Base-by-base conservation (phyloP, 2,797 vertebrate genomes). In the Epinephelus awoara region DNA sequence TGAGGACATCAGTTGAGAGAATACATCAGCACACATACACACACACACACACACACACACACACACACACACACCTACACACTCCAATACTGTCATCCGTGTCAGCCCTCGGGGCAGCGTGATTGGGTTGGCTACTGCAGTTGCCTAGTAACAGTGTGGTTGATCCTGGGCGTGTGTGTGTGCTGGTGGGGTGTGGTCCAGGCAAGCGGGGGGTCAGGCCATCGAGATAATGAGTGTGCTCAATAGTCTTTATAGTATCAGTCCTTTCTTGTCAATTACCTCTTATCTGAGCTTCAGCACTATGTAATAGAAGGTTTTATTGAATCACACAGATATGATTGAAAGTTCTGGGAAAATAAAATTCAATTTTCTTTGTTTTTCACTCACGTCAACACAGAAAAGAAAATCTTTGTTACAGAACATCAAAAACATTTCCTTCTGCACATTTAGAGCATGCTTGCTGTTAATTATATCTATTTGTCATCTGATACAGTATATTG, bases 61-160 rank as follows among this genome's bases (percentile, higher is more conserved):
- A 52, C n/a, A 42, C 34, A 67, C 47, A 25, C 29, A 63, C 61
- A 76, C 50, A 79, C 67, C 70, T 46, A 69, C 62, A 77, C 57
- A 44, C 62, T 58, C 38, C 11, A 65, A 9, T 55, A 75, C 47
- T 67, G 76, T 70, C 57, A 79, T 84, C 63, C 54, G 13, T 79
- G 55, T 84, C 73, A 78, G 70, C 62, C 74, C 84, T 80, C 62
- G 49, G 82, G 86, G 72, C 51, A 83, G 54, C 70, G 76, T 79
- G 82, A 86, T 57, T 69, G 69, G 81, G 56, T 73, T 68, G 75
- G 80, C 69, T 85, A 74, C 64, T 78, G 83, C 67, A 49, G 82
- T 91, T 92, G 82, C 88, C 79, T 89, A 82, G 86, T 85, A 90
- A 94, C 86, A 21, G 49, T 62, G 67, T 63, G 58, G 59, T 82